Evolutionary conservation across 2,113 vertebrate genomes (phyloP).

Genomic region (Clarias magur): DNA sequence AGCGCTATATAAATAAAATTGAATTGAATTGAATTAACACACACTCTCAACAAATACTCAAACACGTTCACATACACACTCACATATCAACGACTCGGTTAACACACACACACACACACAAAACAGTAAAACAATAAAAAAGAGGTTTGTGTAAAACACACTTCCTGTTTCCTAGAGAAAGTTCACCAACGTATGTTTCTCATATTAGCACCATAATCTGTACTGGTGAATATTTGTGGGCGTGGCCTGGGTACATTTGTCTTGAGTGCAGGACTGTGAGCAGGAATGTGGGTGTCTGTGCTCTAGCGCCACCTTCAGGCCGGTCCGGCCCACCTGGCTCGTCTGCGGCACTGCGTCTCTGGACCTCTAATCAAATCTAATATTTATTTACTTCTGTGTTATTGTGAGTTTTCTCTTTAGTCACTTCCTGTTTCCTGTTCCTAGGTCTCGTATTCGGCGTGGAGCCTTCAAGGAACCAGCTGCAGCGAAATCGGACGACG

Average conservation of each 20-base stretch:
- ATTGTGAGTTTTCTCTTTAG: not conserved
- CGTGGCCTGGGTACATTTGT: not conserved
- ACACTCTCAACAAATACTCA: too few relatives aligned
- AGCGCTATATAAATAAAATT: too few relatives aligned
- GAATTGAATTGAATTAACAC: too few relatives aligned
- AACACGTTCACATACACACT: too few relatives aligned
- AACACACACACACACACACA: not conserved
- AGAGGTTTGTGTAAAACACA: not conserved
- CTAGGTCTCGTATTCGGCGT: conserved; percentile 94
- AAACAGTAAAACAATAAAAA: not conserved
- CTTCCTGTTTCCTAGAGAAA: not conserved
- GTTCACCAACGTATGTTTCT: not conserved
- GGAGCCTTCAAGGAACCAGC: conserved; percentile 97
- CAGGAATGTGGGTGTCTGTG: not conserved
- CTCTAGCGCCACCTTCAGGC: not conserved
- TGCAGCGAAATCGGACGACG: conserved; percentile 77
- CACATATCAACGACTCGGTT: too few relatives aligned
- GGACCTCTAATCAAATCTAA: not conserved
- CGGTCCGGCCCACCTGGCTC: too few relatives aligned
- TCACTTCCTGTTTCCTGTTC: conserved; percentile 59
- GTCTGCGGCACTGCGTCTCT: not conserved
- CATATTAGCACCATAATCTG: not conserved
- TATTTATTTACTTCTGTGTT: not conserved
- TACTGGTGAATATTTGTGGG: not conserved
- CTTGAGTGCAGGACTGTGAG: not conserved